Percentiles rank a stretch among this genome's conserved stretches.
These are phyloP conservation scores for Piprites chloris DNA, from an alignment of 2,113 vertebrate genomes.

Conservation along the genomic window DNA sequence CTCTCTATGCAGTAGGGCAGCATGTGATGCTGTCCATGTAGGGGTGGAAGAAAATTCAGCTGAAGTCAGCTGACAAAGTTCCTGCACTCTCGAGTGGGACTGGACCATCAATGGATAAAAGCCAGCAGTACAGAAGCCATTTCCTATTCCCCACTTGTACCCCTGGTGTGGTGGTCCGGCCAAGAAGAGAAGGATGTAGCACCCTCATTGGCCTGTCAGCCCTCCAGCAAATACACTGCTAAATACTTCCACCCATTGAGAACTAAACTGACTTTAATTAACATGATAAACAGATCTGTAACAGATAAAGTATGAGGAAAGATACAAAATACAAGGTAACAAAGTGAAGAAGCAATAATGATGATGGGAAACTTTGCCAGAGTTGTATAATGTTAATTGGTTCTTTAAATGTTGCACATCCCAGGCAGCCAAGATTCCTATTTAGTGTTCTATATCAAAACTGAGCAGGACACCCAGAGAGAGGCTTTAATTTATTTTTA, in stretches of 20 bases:
- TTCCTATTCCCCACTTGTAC: not conserved
- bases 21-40: not conserved
- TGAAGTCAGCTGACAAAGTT: not conserved
- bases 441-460: slow-evolving; percentile 13
- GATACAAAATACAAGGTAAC: not conserved
- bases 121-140: not conserved
- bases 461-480: not conserved
- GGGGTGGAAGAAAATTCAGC: not conserved
- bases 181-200: not conserved
- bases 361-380: slow-evolving; percentile 5
- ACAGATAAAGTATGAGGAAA: not conserved
- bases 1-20: not conserved
- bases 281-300: not conserved
- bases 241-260: not conserved
- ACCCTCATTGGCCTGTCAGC: not conserved
- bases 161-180: not conserved
- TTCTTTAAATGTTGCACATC: not conserved
- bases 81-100: not conserved
- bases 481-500: slow-evolving; percentile 36
- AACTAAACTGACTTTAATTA: not conserved
- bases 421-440: slow-evolving; percentile 2
- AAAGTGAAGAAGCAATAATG: not conserved
- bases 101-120: not conserved
- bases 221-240: not conserved
- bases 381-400: slow-evolving; percentile 34